These are phyloP conservation scores for Actias luna DNA, from an alignment of 2,888 invertebrate species.

Conservation along the genomic window DNA sequence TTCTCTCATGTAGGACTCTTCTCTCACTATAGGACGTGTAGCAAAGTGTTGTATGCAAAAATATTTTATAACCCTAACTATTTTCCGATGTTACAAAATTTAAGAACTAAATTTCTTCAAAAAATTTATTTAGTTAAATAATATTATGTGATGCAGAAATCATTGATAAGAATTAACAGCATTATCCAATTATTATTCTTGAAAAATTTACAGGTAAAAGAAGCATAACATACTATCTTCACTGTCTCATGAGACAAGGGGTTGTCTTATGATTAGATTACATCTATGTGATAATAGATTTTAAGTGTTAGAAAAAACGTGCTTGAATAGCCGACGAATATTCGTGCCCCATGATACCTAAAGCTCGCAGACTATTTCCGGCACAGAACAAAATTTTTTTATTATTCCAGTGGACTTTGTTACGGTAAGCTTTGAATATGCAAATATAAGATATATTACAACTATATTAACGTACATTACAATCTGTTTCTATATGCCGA, in stretches of 20 bases:
- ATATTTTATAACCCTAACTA: too few species aligned
- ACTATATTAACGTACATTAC: not conserved
- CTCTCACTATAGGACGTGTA: too few species aligned
- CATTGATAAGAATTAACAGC: too few species aligned
- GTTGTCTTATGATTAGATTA: not conserved
- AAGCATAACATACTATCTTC: not conserved
- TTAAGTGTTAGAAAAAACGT: not conserved
- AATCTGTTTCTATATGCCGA: not conserved
- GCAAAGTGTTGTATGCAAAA: too few species aligned
- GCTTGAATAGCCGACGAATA: not conserved
- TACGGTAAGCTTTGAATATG: not conserved
- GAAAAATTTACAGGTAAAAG: too few species aligned
- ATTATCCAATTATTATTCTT: too few species aligned
- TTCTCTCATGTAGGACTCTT: too few species aligned
- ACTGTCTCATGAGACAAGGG: not conserved
- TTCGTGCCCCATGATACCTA: not conserved
- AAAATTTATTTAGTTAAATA: too few species aligned
- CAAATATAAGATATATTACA: not conserved
- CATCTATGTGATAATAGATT: not conserved
- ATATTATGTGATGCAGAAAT: too few species aligned
- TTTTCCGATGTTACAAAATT: too few species aligned
- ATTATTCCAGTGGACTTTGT: constrained; percentile 5
- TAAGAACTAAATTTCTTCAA: too few species aligned
- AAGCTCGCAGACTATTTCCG: not conserved
- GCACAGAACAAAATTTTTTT: constrained; percentile 3